Evolutionary conservation across 1,140 invertebrate genomes (phyloP), one percentile per base, ranked within the genome.

Genomic region (Euwallacea fornicatus): DNA sequence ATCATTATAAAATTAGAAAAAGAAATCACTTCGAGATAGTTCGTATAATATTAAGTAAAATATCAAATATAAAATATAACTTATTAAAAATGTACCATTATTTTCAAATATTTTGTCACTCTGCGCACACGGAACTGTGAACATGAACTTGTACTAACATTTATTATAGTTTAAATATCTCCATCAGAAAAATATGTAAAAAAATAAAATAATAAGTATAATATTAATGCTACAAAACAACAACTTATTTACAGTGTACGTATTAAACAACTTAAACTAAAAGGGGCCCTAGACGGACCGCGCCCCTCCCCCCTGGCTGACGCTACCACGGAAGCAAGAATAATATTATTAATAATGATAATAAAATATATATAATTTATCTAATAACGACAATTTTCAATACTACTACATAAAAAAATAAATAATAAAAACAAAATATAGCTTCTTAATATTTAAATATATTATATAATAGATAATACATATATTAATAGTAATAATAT

Each of bases 121-220:
- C 79, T 77, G 76, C 21, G 21, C 77, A 77, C 79, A 79, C 80
- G 21, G 59, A 78, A 76, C 70, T 77, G 78, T 80, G 78, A 75
- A 80, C 77, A 80, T 78, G 75, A 76, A 81, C 79, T 82, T 81
- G 80, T 81, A 81, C 80, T 81, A 81, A 82, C 80, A 80, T 82
- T 80, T 16, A 61, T 56, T 74, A 80, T 81, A 80, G 55, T 75
- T 81, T 81, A 81, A 81, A 81, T 81, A 81, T 81, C 78, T 81
- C 54, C 55, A 50, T 76, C 78, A 80, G 78, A 81, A 82, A 82
- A 82, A 82, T 81, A 82, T 80, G 80, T 82, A 81, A 81, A 82
- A 81, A 82, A 80, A 80, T 82, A 82, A 82, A 82, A 82, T 80
- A 81, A 81, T 81, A 80, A 80, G 76, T 75, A 76, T 77, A 75